Evolutionary conservation across 2,113 vertebrate genomes (phyloP).

Genomic region (Taurulus bubalis): DNA sequence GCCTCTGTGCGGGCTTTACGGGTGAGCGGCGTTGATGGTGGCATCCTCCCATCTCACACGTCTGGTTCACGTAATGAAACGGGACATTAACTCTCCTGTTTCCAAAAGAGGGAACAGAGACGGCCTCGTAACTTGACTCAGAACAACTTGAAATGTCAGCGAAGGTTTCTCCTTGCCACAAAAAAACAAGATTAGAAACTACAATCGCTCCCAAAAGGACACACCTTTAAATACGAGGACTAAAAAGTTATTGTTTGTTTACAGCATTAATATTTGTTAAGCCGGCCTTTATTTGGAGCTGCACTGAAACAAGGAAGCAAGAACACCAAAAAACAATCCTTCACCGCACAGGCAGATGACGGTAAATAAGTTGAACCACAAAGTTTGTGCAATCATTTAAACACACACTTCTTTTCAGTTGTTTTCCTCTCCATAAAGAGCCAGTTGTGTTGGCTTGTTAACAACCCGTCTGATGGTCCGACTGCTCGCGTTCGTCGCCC

Average conservation of each 20-base stretch:
- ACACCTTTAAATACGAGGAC: background rate
- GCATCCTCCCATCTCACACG: conserved; percentile 66
- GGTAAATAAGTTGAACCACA: background rate
- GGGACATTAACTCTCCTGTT: conserved; percentile 59
- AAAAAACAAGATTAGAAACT: background rate
- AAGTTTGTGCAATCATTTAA: background rate
- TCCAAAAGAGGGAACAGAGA: conserved; percentile 58
- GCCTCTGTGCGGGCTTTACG: conserved; percentile 20
- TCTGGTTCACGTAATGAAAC: conserved; percentile 74
- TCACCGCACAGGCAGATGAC: background rate
- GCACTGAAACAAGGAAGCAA: background rate
- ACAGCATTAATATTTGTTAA: background rate
- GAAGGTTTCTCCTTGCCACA: background rate
- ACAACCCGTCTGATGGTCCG: background rate
- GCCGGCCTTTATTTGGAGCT: background rate
- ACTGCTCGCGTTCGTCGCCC: background rate
- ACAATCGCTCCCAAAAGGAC: background rate
- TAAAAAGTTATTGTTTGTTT: background rate
- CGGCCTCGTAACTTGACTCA: conserved; percentile 31
- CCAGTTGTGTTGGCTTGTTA: background rate
- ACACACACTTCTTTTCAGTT: too few relatives aligned
- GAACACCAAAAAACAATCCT: background rate
- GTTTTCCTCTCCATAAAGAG: background rate
- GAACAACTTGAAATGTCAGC: conserved; percentile 7
- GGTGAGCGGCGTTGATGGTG: conserved; percentile 51